Percentiles rank a stretch among this genome's conserved stretches.
Evolutionary conservation across 2,113 vertebrate genomes (phyloP).

Genomic region (Camelus dromedarius): DNA sequence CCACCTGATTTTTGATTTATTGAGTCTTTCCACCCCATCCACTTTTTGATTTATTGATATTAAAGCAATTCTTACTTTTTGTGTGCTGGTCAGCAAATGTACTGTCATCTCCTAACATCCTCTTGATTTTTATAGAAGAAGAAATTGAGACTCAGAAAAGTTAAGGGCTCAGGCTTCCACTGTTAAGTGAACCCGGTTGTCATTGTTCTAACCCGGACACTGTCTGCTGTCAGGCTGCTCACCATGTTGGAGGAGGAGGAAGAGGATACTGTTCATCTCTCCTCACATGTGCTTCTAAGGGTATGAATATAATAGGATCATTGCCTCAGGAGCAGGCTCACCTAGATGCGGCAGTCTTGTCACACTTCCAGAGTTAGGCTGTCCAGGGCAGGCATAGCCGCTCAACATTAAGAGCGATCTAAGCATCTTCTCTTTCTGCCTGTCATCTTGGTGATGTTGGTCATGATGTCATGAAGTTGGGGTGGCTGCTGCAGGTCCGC

Average conservation of each 20-base stretch:
- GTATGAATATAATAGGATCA: background rate
- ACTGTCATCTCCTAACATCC: background rate
- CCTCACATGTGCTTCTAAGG: background rate
- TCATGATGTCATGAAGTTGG: background rate
- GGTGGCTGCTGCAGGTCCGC: background rate
- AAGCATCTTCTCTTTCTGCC: background rate
- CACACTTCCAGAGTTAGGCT: background rate
- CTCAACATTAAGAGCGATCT: background rate
- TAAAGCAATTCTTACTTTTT: background rate
- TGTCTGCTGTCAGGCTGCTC: background rate
- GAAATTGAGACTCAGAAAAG: background rate
- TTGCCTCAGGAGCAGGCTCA: background rate
- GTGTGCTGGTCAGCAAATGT: background rate
- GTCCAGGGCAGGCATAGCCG: background rate
- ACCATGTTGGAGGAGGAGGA: background rate
- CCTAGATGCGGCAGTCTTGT: background rate
- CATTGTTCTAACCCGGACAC: background rate
- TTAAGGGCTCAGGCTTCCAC: background rate
- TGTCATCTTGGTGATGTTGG: background rate
- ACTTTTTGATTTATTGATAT: background rate
- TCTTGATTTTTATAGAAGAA: constrained; percentile 23
- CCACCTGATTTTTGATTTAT: background rate
- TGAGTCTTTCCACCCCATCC: background rate
- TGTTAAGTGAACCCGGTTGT: background rate
- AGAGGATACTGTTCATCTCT: background rate